Percentiles rank a stretch among this genome's conserved stretches.
Evolutionary conservation across 2,888 invertebrate species (phyloP).

Genomic region (Papilio demoleus): DNA sequence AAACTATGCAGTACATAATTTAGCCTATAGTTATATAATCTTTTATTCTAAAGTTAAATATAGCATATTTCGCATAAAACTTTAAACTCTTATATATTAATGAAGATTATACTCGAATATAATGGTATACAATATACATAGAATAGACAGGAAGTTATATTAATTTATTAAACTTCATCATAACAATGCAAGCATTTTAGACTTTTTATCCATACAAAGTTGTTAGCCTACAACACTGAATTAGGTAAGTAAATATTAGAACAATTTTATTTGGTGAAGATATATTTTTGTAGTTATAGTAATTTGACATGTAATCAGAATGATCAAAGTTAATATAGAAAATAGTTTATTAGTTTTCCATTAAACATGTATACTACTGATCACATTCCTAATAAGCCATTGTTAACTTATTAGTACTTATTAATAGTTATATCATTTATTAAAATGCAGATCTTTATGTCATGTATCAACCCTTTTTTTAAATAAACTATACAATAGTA

Average conservation of each 20-base stretch:
- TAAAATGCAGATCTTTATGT: slow-evolving; percentile 37
- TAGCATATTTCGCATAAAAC: slow-evolving; percentile 48
- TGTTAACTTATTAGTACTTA: slow-evolving; percentile 21
- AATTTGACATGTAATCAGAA: slow-evolving; percentile 12
- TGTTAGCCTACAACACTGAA: slow-evolving; percentile 26
- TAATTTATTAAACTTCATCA: slow-evolving; percentile 35
- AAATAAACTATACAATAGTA: slow-evolving; percentile 21
- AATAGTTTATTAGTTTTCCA: slow-evolving; percentile 11
- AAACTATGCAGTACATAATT: slow-evolving; percentile 54
- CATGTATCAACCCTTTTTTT: slow-evolving; percentile 20
- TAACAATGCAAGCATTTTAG: slow-evolving; percentile 38
- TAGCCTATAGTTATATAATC: slow-evolving; percentile 35
- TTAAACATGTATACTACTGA: slow-evolving; percentile 19
- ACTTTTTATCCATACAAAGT: slow-evolving; percentile 27
- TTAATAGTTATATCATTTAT: slow-evolving; percentile 16
- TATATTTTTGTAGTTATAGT: slow-evolving; percentile 6
- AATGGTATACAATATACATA: slow-evolving; percentile 38
- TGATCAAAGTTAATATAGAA: slow-evolving; percentile 17
- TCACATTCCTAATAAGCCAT: slow-evolving; percentile 27
- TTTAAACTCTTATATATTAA: slow-evolving; percentile 36
- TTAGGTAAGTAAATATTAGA: slow-evolving; percentile 17
- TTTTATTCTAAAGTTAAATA: slow-evolving; percentile 47
- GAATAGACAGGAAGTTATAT: slow-evolving; percentile 36
- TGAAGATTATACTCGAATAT: slow-evolving; percentile 39
- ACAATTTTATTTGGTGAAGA: neutral